A percentile compares a stretch with the other conserved stretches of the same genome.
These are phyloP conservation scores for Lycaon pictus DNA, from an alignment of 2,113 vertebrate genomes.

Conservation along the genomic window DNA sequence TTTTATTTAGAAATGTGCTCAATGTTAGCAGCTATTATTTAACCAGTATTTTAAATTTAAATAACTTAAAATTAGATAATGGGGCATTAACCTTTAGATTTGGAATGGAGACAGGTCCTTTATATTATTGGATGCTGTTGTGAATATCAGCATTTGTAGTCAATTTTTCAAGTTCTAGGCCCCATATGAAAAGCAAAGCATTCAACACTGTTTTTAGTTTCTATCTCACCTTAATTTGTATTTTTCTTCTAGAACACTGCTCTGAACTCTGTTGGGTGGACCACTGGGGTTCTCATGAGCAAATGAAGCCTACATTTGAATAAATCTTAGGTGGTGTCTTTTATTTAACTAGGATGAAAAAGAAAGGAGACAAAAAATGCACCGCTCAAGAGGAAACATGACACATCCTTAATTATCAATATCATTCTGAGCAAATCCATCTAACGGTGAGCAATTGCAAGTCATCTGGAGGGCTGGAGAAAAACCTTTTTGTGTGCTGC, in stretches of 20 bases:
- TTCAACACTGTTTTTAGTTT: not conserved
- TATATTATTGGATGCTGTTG: not conserved
- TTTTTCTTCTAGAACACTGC: not conserved
- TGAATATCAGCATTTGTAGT: not conserved
- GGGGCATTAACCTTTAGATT: not conserved
- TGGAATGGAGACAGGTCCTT: not conserved
- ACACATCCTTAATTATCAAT: not conserved
- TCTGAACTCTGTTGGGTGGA: slow-evolving; percentile 36
- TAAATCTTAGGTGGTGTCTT: not conserved
- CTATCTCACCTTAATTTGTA: not conserved
- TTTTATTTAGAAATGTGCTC: not conserved
- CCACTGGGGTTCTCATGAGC: not conserved
- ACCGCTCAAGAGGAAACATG: not conserved
- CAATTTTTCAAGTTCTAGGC: not conserved
- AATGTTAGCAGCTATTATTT: not conserved
- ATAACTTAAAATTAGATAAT: not conserved
- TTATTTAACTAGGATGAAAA: not conserved
- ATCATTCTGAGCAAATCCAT: not conserved
- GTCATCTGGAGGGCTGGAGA: not conserved
- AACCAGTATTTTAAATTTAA: not conserved
- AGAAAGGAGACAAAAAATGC: slow-evolving; percentile 31
- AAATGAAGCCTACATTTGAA: slow-evolving; percentile 25
- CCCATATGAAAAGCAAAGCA: not conserved
- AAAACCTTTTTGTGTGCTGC: not conserved
- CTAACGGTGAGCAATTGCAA: not conserved